Evolutionary conservation across 2,888 invertebrate genomes (phyloP).

Genomic region (Neria commutata): DNA sequence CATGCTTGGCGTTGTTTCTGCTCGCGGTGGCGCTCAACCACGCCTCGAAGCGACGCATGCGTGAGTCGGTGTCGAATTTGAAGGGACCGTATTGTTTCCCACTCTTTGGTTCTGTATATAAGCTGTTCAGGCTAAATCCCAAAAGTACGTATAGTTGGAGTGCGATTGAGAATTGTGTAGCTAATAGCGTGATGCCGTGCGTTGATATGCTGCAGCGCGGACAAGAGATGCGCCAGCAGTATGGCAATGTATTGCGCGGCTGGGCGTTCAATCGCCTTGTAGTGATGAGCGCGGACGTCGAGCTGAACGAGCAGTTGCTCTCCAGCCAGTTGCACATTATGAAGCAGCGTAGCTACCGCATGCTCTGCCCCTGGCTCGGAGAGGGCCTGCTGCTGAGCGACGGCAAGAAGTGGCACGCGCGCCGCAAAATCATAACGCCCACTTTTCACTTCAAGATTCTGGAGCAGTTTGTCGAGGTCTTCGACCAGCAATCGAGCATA

Average conservation of each 20-base stretch:
- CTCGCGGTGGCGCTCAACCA: background rate
- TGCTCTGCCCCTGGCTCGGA: constrained; percentile 43
- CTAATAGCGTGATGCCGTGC: background rate
- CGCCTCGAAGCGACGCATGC: background rate
- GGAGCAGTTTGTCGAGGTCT: constrained; percentile 72
- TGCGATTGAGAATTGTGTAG: background rate
- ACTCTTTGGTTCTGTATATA: constrained; percentile 34
- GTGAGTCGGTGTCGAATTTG: constrained; percentile 14
- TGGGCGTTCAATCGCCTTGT: constrained; percentile 60
- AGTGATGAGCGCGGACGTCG: constrained; percentile 56
- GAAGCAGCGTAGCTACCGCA: constrained; percentile 36
- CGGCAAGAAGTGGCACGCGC: constrained; percentile 67
- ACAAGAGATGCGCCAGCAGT: constrained; percentile 37
- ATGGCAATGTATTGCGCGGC: constrained; percentile 55
- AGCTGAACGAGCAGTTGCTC: constrained; percentile 59
- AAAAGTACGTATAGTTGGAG: background rate
- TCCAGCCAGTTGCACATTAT: constrained; percentile 33
- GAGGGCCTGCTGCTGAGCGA: constrained; percentile 40
- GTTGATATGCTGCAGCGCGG: constrained; percentile 26
- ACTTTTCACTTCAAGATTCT: constrained; percentile 79
- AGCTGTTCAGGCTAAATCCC: background rate
- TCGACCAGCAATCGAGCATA: constrained; percentile 68
- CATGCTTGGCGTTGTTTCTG: constrained; percentile 31
- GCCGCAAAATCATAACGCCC: constrained; percentile 74
- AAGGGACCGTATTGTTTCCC: constrained; percentile 28